Evolutionary conservation across 2,113 vertebrate species (phyloP).

Genomic region (Scopus umbretta): DNA sequence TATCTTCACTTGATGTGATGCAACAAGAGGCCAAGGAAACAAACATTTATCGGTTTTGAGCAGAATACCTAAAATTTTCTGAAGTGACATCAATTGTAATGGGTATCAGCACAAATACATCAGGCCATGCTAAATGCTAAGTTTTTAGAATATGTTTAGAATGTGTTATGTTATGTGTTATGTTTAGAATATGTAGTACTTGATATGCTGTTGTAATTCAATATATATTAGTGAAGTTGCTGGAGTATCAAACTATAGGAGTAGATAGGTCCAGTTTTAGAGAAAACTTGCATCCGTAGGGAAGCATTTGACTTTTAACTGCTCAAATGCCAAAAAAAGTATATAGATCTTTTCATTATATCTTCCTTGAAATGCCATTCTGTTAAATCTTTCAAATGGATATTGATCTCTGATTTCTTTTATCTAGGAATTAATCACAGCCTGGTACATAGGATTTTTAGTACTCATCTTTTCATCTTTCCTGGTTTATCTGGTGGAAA

Average conservation of each 20-base stretch:
- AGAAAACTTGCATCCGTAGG: background rate
- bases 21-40: background rate
- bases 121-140: background rate
- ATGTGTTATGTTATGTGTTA: too few relatives aligned
- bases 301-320: background rate
- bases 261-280: background rate
- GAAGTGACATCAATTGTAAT: background rate
- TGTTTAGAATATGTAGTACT: background rate
- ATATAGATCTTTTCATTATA: background rate
- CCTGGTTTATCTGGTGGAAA: constrained; percentile 98
- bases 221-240: background rate
- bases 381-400: background rate
- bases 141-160: background rate
- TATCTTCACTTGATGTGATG: background rate
- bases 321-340: background rate
- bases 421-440: constrained; percentile 92
- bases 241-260: background rate
- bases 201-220: background rate
- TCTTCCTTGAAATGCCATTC: background rate
- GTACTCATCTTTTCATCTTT: constrained; percentile 99
- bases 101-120: background rate
- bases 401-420: constrained; percentile 47
- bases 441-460: constrained; percentile 99
- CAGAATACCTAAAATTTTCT: background rate
- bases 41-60: background rate